Evolutionary conservation across 2,113 vertebrate species (phyloP).

Genomic region (Megaceryle torquata): DNA sequence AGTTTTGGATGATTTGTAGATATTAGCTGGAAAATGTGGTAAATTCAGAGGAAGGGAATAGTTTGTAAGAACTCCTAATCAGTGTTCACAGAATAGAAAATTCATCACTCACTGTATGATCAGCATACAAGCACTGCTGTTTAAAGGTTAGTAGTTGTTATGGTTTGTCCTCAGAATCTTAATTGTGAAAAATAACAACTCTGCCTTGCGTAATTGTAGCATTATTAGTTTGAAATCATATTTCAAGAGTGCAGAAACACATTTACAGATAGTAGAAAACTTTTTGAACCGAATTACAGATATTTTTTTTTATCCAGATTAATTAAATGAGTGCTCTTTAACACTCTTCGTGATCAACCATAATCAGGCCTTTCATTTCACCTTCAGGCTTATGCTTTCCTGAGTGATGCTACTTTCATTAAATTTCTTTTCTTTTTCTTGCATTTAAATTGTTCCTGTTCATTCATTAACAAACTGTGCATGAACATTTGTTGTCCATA

Average conservation of each 20-base stretch:
- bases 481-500: conserved; percentile 43
- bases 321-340: conserved; percentile 30
- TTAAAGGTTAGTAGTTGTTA: conserved; percentile 18
- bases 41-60: not conserved
- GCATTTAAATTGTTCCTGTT: conserved; percentile 17
- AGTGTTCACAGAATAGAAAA: not conserved
- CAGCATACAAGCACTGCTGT: not conserved
- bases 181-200: conserved; percentile 8
- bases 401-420: not conserved
- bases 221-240: conserved; percentile 3
- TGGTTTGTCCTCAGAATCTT: conserved; percentile 17
- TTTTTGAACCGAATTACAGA: not conserved
- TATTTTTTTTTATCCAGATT: not conserved
- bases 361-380: conserved; percentile 31
- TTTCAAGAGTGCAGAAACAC: conserved; percentile 5
- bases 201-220: not conserved
- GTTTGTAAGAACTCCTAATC: not conserved
- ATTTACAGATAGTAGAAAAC: not conserved
- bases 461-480: conserved; percentile 7
- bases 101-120: not conserved
- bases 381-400: not conserved
- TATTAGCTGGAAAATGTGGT: not conserved
- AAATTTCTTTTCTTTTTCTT: conserved; percentile 2
- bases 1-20: not conserved
- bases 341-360: not conserved